Evolutionary conservation across 2,797 vertebrate species (phyloP), one percentile per base, ranked within the genome.

Genomic region (Naso thynnoides): DNA sequence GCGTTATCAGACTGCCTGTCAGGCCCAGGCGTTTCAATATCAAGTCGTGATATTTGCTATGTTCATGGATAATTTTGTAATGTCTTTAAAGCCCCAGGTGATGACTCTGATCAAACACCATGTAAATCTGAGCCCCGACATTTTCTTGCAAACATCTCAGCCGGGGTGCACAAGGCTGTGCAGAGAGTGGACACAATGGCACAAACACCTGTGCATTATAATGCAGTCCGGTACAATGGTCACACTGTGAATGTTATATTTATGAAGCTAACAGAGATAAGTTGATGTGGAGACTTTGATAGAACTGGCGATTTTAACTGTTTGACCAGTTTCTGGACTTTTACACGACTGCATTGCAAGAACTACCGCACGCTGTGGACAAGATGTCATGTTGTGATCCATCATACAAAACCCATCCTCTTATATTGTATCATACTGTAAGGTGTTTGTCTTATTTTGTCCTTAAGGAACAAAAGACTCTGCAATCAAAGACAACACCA

Each of bases 31-130:
- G 39, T 81, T 82, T 78, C 77, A 81, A 71, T 81, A 79, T 76
- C 61, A 11, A 88, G 83, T 83, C 61, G 59, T 78, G 80, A 89
- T 88, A 83, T 91, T 90, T 86, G 58, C 81, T 61, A 73, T 78
- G 79, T 91, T 90, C 86, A 83, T 76, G 80, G 85, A 18, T 79
- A 68, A 82, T 88, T 88, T 85, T 65, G 77, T 82, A 81, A 90
- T 76, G 85, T 89, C 83, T 88, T 72, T 45, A 63, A 74, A 70
- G 87, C 86, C 85, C 45, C 53, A 8, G 85, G 90, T 66, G 76
- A 68, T 24, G 69, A 80, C 57, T 68, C 29, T 78, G 81, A 92
- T 91, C 81, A 90, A 89, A 90, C 81, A 64, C 45, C 73, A 54
- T 75, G 70, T 29, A 70, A 80, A 89, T 84, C 49, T 48, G 31